A percentile compares a stretch with the other conserved stretches of the same genome.
Evolutionary conservation across 2,797 vertebrate species (phyloP).

Genomic region (Pelobates cultripes): DNA sequence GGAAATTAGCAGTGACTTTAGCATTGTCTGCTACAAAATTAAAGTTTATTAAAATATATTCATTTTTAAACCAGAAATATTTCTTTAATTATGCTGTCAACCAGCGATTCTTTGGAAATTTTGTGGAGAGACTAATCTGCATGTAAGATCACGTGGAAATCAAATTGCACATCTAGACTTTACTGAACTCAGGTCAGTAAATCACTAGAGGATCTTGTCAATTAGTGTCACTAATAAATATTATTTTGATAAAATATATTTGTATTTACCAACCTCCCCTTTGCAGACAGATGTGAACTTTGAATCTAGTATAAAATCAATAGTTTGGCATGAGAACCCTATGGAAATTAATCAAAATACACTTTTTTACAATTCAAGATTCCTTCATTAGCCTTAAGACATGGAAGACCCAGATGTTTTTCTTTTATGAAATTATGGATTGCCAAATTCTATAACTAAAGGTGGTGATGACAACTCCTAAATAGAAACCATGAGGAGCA

Average conservation of each 20-base stretch:
- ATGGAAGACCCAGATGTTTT: constrained; percentile 54
- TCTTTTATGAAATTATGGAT: constrained; percentile 42
- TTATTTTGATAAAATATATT: no score
- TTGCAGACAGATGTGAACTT: constrained; percentile 62
- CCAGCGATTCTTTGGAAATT: no score
- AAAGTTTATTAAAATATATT: no score
- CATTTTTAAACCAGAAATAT: no score
- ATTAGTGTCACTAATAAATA: no score
- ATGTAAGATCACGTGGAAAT: no score
- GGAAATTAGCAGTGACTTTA: no score
- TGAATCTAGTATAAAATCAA: constrained; percentile 61
- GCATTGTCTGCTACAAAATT: no score
- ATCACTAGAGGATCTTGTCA: not conserved
- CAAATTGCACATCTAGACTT: no score
- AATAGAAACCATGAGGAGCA: constrained; percentile 55
- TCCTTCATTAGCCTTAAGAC: constrained; percentile 38
- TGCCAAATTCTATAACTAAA: constrained; percentile 53
- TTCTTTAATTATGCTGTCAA: no score
- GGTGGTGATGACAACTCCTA: constrained; percentile 55
- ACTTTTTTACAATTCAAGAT: constrained; percentile 19
- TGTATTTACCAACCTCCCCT: no score
- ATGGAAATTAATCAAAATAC: constrained; percentile 40
- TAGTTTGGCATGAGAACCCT: constrained; percentile 22
- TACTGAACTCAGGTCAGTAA: not conserved
- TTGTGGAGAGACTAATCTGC: no score